Evolutionary conservation across 2,888 invertebrate species (phyloP), one percentile per base, ranked within the genome.

Genomic region (Scaptomyza tumidula): DNA sequence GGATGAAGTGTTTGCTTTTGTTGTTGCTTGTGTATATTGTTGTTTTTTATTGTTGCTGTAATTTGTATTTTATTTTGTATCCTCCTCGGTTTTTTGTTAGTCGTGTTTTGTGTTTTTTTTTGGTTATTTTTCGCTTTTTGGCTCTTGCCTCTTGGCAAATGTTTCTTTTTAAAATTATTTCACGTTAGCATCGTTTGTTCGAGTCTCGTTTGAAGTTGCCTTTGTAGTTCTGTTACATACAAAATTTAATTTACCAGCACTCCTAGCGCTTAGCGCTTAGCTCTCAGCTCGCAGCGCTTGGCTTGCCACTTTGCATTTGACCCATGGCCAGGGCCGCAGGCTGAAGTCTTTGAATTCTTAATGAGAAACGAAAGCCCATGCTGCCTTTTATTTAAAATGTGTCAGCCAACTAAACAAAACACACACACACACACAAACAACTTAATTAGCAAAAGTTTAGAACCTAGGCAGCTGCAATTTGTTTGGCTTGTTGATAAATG

Each of bases 101-200:
- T 29, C 49, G 13, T 45, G 10, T 29, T 27, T 46, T 16, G 9
- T 6, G 52, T 48, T 44, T 2, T 39, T 29, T 53, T 67, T 69
- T 41, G 10, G 9, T 52, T 48, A 39, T 4, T 31, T 54, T 71
- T 66, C 61, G 69, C 67, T 76, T 76, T 64, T 62, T 46, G 62
- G 52, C 33, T 63, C 14, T 66, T 72, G 82, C 66, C 88, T 77
- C 64, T 61, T 70, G 87, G 85, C 87, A 48, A 78, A 59, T 87
- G 61, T 85, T 78, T 81, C 77, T 65, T 87, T 75, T 87, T 56
- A 85, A 73, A 71, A 78, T 78, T 52, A 70, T 69, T 77, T 76
- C 72, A 63, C 73, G 69, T 72, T 66, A 56, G 75, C 55, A 45
- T 56, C 62, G 78, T 58, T 68, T 72, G 65, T 69, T 64, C 35